Evolutionary conservation across 2,797 vertebrate species (phyloP), one percentile per base, ranked within the genome.

Genomic region (Hephaestus fuliginosus): DNA sequence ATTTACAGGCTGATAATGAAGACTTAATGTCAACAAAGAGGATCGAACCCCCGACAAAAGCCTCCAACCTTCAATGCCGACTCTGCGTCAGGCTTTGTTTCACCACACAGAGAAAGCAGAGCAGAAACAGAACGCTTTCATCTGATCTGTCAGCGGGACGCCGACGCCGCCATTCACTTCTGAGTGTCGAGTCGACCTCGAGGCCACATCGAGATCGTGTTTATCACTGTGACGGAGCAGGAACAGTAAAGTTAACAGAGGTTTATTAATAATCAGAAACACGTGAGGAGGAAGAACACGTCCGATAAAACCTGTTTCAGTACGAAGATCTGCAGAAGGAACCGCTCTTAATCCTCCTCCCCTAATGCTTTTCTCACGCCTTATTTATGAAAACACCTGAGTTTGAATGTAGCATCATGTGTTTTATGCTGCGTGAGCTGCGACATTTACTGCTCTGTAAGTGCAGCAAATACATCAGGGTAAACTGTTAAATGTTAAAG

Each of bases 11-110:
- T 9, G 64, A 76, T 80, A 62, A 86, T 33, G 28, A 70, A 71
- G 66, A 69, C 66, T 72, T 61, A 44, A 65, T 33, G 49, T 69
- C 77, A 87, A 80, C 70, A 61, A 43, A 44, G 67, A 66, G 67
- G 62, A 79, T 84, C 65, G 79, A 58, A 70, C 52, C 46, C 61
- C 65, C 10, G 65, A 53, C n/a, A 52, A 53, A 62, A 58, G 43
- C 77, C 48, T 64, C 62, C 1, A 8, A 52, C 60, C 66, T 76
- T 69, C 69, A 57, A 79, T 61, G 52, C 66, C 53, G 44, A 67
- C 77, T 69, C 18, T 44, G 13, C 49, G 3, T 71, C 51, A 46
- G n/a, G 12, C 71, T 63, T 62, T 17, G 48, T 76, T 76, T 68
- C 53, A 3, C 30, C 30, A 46, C 30, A 68, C 55, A 55, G 22